Evolutionary conservation across 2,113 vertebrate species (phyloP), one percentile per base, ranked within the genome.

Genomic region (Sorex araneus): DNA sequence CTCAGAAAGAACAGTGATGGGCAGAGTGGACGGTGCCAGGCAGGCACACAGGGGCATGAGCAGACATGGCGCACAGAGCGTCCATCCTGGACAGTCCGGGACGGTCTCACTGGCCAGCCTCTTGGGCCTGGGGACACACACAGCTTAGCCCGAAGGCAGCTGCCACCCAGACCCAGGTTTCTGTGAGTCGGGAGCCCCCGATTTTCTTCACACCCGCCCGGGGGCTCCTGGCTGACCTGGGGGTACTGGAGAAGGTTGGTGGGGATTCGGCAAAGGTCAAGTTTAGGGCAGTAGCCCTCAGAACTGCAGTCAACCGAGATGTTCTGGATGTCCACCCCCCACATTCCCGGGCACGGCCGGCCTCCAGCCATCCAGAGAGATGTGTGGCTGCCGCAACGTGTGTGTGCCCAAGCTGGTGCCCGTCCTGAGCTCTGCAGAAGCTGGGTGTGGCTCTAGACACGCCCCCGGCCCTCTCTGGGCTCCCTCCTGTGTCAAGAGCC

Each of bases 41-140:
- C 2, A 2, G n/a, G n/a, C n/a, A 0, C 2, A 23, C 15, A 0
- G 0, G 32, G 54, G 47, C 3, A 64, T 3, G 1, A 5, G 43
- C 5, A 13, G 67, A 32, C 74, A n/a, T 0, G 4, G 3, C 12
- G 8, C 0, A 27, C 28, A 15, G 28, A 82, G 28, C 32, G 3
- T 2, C 2, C 0, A 8, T 11, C 34, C 6, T 1, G 1, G n/a
- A n/a, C 25, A 43, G n/a, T 45, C 73, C 0, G 0, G 60, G n/a
- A 66, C 36, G 69, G 74, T 15, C 45, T 50, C 82, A 8, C 45
- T 7, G n/a, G 27, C 64, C 7, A 2, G 40, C 3, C 64, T 32
- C 8, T 0, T 30, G 36, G 23, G 12, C 30, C 50, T 40, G 45
- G 50, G 28, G 47, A 27, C 70, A 71, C 70, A 71, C 50, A 4